Percentiles rank a stretch among this genome's conserved stretches.
Conservation (phyloP, 2,888 invertebrate genomes). For the Drosophila hamatofila region DNA sequence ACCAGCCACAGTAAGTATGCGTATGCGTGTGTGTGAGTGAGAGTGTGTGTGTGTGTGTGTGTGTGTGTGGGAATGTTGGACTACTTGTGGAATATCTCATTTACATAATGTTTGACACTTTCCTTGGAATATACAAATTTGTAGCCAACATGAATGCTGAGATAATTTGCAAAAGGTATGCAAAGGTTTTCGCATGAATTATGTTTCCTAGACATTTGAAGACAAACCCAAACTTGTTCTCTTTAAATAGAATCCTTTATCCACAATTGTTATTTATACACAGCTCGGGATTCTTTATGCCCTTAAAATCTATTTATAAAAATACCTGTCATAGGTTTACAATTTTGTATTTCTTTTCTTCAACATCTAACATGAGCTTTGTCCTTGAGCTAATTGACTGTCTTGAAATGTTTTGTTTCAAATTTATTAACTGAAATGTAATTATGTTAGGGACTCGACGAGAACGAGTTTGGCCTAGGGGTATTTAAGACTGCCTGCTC, state of each 20-base stretch:
- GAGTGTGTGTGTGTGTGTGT: not conserved
- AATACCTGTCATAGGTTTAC: not conserved
- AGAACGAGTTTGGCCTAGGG: constrained; percentile 23
- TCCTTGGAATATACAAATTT: constrained; percentile 49
- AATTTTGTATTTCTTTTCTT: not conserved
- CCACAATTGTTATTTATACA: not conserved
- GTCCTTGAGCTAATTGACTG: not conserved
- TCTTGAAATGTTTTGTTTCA: constrained; percentile 16
- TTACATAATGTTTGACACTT: constrained; percentile 45
- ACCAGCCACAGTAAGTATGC: constrained; percentile 2
- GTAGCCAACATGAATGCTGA: constrained; percentile 40
- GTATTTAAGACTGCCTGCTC: constrained; percentile 8
- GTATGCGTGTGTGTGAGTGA: not conserved
- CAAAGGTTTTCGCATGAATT: not conserved
- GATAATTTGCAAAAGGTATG: constrained; percentile 19
- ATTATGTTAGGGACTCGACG: constrained; percentile 5
- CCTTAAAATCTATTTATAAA: not conserved
- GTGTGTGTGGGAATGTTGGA: constrained; percentile 11
- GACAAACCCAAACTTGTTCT: not conserved
- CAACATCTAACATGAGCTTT: not conserved
- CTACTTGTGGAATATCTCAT: constrained; percentile 51
- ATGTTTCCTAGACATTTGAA: not conserved
- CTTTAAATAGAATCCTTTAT: not conserved
- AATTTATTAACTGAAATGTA: constrained; percentile 27
- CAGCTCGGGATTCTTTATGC: too few relatives aligned